Base-by-base conservation (phyloP, 2,113 vertebrate genomes). In the Oryzias curvinotus region DNA sequence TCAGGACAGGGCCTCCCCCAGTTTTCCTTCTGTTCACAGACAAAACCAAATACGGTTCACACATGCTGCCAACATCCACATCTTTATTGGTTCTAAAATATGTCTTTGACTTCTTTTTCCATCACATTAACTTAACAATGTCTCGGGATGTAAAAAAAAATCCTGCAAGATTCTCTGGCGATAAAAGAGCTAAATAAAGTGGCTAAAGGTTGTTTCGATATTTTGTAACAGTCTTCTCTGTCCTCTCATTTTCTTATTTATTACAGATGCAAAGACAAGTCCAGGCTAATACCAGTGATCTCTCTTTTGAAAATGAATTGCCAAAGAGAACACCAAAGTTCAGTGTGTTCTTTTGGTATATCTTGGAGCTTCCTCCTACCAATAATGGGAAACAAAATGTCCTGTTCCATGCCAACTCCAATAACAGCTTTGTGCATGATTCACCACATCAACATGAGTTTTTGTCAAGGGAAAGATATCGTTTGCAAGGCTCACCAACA, bases 321-420 rank as follows among this genome's bases (percentile, higher is more conserved):
- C 60, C 87, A 81, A 68, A 14, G 47, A 63, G 28, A 78, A 70
- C 65, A 80, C 73, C 81, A 84, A 85, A 59, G 52, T 79, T 72
- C 75, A 78, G 70, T 77, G 65, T 69, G 56, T 60, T 82, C 71
- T 80, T 82, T 83, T 76, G 73, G 68, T 62, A 7, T 59, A 45
- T 64, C 63, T 72, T 67, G 62, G 51, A 50, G 13, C 19, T 10
- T 80, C 55, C 28, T 25, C 13, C 71, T 65, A 42, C 28, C 67
- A 25, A 65, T 65, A 21, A 21, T 62, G 42, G 21, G 75, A 62
- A 75, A 82, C 73, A 59, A 71, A 73, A 73, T 85, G 8, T 84
- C 70, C 62, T 56, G 65, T 18, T 12, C 56, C 57, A 73, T 78
- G 81, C 79, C 85, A 81, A 12, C 41, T 50, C 0, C 19, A 74